Evolutionary conservation across 1,140 invertebrate genomes (phyloP).

Genomic region (Hycleus phaleratus): DNA sequence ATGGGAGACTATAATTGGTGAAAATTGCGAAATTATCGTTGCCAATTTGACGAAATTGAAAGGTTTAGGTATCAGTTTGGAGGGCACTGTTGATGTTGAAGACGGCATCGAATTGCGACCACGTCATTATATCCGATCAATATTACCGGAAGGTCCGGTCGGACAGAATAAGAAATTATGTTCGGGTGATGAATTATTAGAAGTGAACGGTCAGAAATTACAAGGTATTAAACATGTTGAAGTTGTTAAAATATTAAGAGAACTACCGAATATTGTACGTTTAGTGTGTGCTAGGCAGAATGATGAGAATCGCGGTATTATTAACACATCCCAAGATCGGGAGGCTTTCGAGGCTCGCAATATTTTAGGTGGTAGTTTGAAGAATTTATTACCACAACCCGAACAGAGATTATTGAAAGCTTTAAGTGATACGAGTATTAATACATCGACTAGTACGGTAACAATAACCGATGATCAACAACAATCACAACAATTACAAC

Average conservation of each 20-base stretch:
- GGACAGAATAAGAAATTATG: constrained; percentile 69
- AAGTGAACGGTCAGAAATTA: constrained; percentile 84
- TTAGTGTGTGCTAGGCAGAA: constrained; percentile 69
- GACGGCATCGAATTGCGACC: constrained; percentile 73
- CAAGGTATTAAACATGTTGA: constrained; percentile 82
- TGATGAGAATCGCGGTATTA: constrained; percentile 49
- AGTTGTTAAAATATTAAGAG: constrained; percentile 82
- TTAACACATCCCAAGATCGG: constrained; percentile 67
- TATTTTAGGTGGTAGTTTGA: constrained; percentile 59
- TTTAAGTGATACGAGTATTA: constrained; percentile 78
- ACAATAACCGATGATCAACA: constrained; percentile 43
- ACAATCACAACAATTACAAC: too few relatives aligned
- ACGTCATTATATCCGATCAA: constrained; percentile 80
- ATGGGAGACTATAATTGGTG: constrained; percentile 65
- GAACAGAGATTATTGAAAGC: constrained; percentile 64
- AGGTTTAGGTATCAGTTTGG: constrained; percentile 84
- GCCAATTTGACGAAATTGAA: constrained; percentile 77
- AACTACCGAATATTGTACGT: constrained; percentile 74
- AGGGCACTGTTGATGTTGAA: constrained; percentile 86
- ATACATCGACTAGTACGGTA: constrained; percentile 60
- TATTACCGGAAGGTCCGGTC: constrained; percentile 81
- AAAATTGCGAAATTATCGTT: constrained; percentile 65
- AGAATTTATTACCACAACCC: constrained; percentile 37
- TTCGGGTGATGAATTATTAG: constrained; percentile 81
- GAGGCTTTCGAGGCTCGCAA: constrained; percentile 69